Evolutionary conservation across 2,797 vertebrate species (phyloP).

Genomic region (Lutra lutra): DNA sequence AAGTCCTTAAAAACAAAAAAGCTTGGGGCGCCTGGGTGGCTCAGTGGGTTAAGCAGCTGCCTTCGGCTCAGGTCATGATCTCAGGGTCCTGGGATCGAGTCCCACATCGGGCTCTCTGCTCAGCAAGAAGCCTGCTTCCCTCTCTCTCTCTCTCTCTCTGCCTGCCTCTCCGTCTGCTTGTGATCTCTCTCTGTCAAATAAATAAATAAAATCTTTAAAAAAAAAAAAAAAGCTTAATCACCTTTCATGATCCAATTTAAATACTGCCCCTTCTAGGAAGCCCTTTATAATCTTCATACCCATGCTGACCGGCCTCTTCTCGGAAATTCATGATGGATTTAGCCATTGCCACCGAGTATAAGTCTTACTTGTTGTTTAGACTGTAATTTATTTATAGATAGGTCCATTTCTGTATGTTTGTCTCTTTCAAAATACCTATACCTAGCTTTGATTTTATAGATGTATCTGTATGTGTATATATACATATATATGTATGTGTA

Average conservation of each 20-base stretch:
- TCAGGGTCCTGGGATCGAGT: too few species aligned
- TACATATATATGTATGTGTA: background rate
- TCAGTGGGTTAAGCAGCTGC: too few species aligned
- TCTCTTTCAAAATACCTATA: background rate
- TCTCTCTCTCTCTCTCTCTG: too few species aligned
- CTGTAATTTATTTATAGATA: background rate
- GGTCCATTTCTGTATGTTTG: background rate
- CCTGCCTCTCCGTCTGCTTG: too few species aligned
- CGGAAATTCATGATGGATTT: background rate
- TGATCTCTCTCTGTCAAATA: too few species aligned
- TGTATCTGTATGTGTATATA: background rate
- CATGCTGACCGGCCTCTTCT: background rate
- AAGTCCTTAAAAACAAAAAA: background rate
- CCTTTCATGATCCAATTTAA: background rate
- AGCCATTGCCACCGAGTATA: background rate
- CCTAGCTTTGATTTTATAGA: background rate
- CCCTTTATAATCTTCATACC: background rate
- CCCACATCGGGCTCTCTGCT: too few species aligned
- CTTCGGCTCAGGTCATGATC: too few species aligned
- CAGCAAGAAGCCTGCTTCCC: too few species aligned
- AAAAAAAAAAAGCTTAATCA: background rate
- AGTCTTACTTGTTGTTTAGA: background rate
- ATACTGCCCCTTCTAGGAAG: background rate
- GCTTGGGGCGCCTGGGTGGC: too few species aligned
- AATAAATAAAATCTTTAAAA: too few species aligned